Percentiles rank a stretch among this genome's conserved stretches.
Conservation (phyloP, 2,113 vertebrate species). For the Micromys minutus region DNA sequence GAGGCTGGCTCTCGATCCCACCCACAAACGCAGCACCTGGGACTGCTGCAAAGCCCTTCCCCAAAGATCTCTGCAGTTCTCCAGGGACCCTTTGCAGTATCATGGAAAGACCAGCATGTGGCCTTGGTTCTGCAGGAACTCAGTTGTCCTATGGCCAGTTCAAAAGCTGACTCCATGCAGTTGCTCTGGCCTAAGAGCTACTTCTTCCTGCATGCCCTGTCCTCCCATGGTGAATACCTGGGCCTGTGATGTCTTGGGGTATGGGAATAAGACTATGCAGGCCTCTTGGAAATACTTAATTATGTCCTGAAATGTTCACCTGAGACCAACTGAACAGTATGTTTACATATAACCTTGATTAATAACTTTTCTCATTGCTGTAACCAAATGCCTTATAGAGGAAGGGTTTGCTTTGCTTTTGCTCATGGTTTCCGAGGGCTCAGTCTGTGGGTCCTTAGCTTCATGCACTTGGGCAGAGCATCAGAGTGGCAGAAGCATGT, state of each 20-base stretch:
- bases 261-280: neutral
- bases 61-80: neutral
- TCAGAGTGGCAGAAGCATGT: neutral
- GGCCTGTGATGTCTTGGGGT: neutral
- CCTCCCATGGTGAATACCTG: accelerated
- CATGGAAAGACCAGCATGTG: accelerated
- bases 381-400: neutral
- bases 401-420: neutral
- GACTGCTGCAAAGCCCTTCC: neutral
- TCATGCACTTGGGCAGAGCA: neutral
- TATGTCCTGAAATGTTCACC: neutral
- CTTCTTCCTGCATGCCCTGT: neutral
- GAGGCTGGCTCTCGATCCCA: neutral
- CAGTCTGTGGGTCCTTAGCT: neutral
- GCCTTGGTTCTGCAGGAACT: neutral
- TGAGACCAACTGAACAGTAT: neutral
- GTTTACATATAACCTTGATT: neutral
- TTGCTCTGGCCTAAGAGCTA: neutral
- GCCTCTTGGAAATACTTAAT: neutral
- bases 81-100: neutral
- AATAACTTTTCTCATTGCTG: neutral
- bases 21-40: neutral
- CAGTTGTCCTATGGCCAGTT: neutral
- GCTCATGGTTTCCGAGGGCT: neutral
- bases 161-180: neutral